phyloP scores from a whole-genome alignment of 2,888 invertebrate species.

The Microdon myrmicae region DNA sequence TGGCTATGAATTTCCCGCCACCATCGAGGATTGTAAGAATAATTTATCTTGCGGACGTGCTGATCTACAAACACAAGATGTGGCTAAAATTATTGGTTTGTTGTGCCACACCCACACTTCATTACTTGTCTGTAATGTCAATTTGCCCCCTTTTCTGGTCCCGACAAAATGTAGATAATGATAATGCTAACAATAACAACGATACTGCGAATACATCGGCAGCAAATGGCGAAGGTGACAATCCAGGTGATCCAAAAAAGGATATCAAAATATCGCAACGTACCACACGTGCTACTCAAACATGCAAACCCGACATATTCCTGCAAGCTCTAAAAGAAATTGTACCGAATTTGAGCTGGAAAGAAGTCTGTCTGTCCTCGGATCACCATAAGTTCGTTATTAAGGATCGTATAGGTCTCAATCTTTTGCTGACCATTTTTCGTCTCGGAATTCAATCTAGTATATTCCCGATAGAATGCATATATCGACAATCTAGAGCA shows the following conservation, averaged over 20 bases:
- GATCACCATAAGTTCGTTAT: constrained; percentile 91
- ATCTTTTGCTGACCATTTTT: constrained; percentile 83
- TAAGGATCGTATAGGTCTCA: constrained; percentile 86
- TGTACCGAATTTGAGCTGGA: constrained; percentile 88
- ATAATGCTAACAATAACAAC: constrained; percentile 56
- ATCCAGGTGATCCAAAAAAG: constrained; percentile 55
- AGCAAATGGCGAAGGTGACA: constrained; percentile 55
- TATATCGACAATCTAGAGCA: too few relatives aligned
- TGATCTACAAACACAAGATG: constrained; percentile 84
- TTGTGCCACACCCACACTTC: constrained; percentile 84
- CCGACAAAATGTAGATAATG: constrained; percentile 59
- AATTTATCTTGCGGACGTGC: constrained; percentile 83
- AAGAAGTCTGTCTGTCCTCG: constrained; percentile 88
- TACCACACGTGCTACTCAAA: constrained; percentile 69
- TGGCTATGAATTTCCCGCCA: constrained; percentile 86
- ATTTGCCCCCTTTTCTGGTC: constrained; percentile 75
- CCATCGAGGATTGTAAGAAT: constrained; percentile 87
- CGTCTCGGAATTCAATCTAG: constrained; percentile 82
- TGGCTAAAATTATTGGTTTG: constrained; percentile 85
- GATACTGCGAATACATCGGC: constrained; percentile 57
- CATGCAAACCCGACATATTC: constrained; percentile 95
- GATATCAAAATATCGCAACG: constrained; percentile 48
- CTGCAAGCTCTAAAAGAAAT: constrained; percentile 91
- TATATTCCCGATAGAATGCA: constrained; percentile 87
- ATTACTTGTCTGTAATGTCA: constrained; percentile 76